Evolutionary conservation across 2,888 invertebrate species (phyloP), one percentile per base, ranked within the genome.

Genomic region (Diogma glabrata): DNA sequence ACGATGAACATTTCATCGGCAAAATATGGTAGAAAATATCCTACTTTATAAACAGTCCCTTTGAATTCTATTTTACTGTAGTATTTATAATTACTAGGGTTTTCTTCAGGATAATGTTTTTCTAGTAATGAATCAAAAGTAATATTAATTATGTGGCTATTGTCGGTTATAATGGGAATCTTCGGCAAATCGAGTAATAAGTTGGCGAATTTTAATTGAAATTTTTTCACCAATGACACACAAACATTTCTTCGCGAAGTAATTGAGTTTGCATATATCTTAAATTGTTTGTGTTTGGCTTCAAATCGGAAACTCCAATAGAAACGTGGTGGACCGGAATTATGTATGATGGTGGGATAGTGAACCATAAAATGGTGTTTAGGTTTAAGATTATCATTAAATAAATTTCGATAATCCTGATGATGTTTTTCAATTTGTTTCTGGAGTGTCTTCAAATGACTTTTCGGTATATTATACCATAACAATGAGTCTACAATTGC

Each of bases 371-470:
- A n/a, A 28, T 51, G 51, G 28, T 46, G 30, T 46, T 51, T 51
- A 10, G 51, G 51, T 4, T 33, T 51, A 14, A 51, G 46, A 16
- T 43, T 17, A 23, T 51, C 46, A 16, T 51, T 47, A 2, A 46
- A 46, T 46, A 51, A 26, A 46, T 45, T 23, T 26, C 8, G 20
- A 33, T 46, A 51, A 22, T 33, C 19, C 12, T 10, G 22, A 46
- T 51, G 38, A 20, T 40, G 28, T 23, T 28, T 22, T 46, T 9
- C n/a, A 20, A 51, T 51, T n/a, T n/a, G n/a, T n/a, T n/a, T n/a
- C n/a, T n/a, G n/a, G 56, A 51, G 58, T 51, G 55, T 56, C 57
- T 54, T 54, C 57, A 59, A 59, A 59, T 59, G 59, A 59, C 58
- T 17, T 38, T 38, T 38, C 9, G 16, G 6, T 38, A 38, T 38